phyloP scores from a whole-genome alignment of 1,140 invertebrate species.

The Potamilus streckersoni region DNA sequence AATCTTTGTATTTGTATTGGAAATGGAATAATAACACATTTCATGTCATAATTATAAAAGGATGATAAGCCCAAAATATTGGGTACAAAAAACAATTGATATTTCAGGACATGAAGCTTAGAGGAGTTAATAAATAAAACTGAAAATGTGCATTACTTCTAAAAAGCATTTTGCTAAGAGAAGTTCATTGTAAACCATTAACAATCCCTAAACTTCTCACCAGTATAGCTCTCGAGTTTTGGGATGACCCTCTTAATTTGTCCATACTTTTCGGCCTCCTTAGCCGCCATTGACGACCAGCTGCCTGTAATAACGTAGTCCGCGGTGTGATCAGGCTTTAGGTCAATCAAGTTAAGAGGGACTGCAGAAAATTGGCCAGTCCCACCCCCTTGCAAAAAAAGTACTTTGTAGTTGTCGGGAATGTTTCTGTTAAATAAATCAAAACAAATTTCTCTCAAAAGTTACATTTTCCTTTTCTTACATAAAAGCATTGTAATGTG shows the following conservation, averaged over 20 bases:
- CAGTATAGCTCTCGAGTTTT: conserved; percentile 78
- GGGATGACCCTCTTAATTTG: conserved; percentile 92
- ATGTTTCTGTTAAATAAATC: conserved; percentile 77
- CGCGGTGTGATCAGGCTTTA: conserved; percentile 57
- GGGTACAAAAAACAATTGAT: too few species aligned
- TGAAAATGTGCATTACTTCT: too few species aligned
- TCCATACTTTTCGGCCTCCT: conserved; percentile 95
- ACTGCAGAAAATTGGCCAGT: conserved; percentile 94
- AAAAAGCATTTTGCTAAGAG: too few species aligned
- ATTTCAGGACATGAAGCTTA: too few species aligned
- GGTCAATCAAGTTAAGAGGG: conserved; percentile 89
- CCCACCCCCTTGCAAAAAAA: conserved; percentile 96
- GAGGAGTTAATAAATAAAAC: too few species aligned
- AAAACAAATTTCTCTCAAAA: not conserved
- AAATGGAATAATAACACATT: too few species aligned
- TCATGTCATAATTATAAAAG: too few species aligned
- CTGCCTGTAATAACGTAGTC: conserved; percentile 78
- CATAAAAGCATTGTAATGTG: too few species aligned
- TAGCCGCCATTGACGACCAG: conserved; percentile 95
- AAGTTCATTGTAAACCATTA: too few species aligned
- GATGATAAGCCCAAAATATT: too few species aligned
- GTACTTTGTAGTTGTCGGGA: conserved; percentile 91
- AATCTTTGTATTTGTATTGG: too few species aligned
- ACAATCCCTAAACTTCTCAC: conserved; percentile 69
- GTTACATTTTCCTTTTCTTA: too few species aligned